Evolutionary conservation across 1,140 invertebrate genomes (phyloP), one percentile per base, ranked within the genome.

Genomic region (Epicauta chinensis): DNA sequence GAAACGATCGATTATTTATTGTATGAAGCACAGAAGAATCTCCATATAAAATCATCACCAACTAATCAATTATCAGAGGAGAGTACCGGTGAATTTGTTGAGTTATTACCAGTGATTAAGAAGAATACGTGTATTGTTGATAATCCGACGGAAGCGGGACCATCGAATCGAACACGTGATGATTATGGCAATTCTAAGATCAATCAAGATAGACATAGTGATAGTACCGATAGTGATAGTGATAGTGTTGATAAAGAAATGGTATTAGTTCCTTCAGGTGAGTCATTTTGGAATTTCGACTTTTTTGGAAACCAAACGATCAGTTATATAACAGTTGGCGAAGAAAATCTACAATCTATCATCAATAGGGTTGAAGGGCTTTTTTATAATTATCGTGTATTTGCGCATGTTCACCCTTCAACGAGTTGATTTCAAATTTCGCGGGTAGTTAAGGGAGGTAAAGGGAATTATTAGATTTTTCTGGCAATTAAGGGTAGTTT

Each of bases 191-290:
- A 32, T 43, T 32, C 35, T 35, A 43, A 14, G 36, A 46, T n/a
- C 31, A 37, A 30, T 35, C 31, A 37, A 55, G 13, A 37, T 51
- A 51, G 9, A 34, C 40, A 47, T 34, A 36, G 36, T 47, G 30
- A 17, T 45, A 51, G 53, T 40, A 48, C 15, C 44, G 53, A 56
- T 17, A 48, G 39, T 31, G 58, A 56, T 14, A 57, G 51, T 41
- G 62, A 62, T 29, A 55, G 57, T 52, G 55, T 50, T 14, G 58
- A 64, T 23, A 54, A 62, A 42, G 53, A 51, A 10, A 63, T 64
- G 60, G 63, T 68, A 34, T 46, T 67, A 43, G 66, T 67, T 52
- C 66, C 66, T 45, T 59, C 63, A 49, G 63, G 64, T 67, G 58
- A 62, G 56, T 60, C 23, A 29, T 23, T 48, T 32, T 45, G 12